phyloP scores from a whole-genome alignment of 2,797 vertebrate genomes.

The Perdix hodgsoniae region DNA sequence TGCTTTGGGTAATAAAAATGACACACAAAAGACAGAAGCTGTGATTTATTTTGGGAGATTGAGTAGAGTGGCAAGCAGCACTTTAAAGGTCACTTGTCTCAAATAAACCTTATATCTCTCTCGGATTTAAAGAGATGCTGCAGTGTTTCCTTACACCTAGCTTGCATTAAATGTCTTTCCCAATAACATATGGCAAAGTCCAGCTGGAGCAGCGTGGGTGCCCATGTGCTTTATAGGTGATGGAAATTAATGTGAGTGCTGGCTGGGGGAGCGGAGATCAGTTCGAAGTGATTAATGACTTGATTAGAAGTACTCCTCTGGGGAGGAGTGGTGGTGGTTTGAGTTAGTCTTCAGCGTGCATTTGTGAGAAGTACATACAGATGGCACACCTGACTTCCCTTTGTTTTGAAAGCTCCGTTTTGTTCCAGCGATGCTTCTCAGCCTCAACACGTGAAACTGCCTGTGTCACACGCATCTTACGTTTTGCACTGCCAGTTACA shows the following conservation, averaged over 20 bases:
- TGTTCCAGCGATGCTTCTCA: not conserved
- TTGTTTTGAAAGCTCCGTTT: not conserved
- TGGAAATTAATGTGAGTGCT: not conserved
- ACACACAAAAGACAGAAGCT: slow-evolving; percentile 4
- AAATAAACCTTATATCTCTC: slow-evolving; percentile 58
- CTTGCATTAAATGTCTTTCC: not conserved
- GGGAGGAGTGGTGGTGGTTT: not conserved
- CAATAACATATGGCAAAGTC: not conserved
- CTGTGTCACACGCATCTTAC: not conserved
- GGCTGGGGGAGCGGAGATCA: not conserved
- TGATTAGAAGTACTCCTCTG: not conserved
- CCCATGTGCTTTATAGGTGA: not conserved
- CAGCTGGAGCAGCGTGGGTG: rapidly evolving
- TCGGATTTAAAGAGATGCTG: slow-evolving; percentile 32
- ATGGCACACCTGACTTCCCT: not conserved
- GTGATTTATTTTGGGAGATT: slow-evolving; percentile 67
- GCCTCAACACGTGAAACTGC: rapidly evolving
- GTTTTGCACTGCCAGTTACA: not conserved
- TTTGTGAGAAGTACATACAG: not conserved
- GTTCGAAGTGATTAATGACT: not conserved
- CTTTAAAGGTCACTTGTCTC: slow-evolving; percentile 71
- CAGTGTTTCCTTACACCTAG: slow-evolving; percentile 1
- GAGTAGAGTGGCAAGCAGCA: slow-evolving; percentile 29
- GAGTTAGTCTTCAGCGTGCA: not conserved
- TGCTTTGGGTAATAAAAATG: slow-evolving; percentile 61